phyloP scores from a whole-genome alignment of 2,797 vertebrate genomes.

The Enteromius treurensis region DNA sequence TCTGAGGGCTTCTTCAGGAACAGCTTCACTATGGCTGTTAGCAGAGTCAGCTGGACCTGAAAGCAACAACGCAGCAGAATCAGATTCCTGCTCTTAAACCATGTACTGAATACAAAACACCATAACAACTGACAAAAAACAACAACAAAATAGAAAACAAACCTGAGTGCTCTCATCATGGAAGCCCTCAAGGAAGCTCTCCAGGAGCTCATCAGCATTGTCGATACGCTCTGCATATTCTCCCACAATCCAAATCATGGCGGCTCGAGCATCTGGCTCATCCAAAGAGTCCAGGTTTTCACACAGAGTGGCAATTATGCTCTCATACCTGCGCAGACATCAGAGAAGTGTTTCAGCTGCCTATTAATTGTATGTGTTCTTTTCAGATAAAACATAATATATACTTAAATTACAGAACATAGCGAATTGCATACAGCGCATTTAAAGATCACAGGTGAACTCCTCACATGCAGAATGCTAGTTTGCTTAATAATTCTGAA shows the following conservation, averaged over 20 bases:
- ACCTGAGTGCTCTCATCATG: slow-evolving; percentile 99
- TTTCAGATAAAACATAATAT: neutral
- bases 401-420: neutral
- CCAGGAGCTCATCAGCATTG: slow-evolving; percentile 95
- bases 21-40: slow-evolving; percentile 96
- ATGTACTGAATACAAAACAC: neutral
- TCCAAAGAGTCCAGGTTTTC: slow-evolving; percentile 98
- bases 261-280: slow-evolving; percentile 94
- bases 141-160: neutral
- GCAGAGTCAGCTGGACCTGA: slow-evolving; percentile 94
- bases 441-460: neutral
- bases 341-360: neutral
- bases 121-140: neutral
- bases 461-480: neutral
- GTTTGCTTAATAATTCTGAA: neutral
- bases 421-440: neutral
- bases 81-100: neutral
- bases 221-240: slow-evolving; percentile 98
- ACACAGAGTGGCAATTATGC: slow-evolving; percentile 97
- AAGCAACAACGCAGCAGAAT: slow-evolving; percentile 1
- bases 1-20: slow-evolving; percentile 98
- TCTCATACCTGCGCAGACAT: slow-evolving; percentile 86
- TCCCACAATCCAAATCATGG: slow-evolving; percentile 99
- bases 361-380: neutral
- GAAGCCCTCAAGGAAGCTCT: slow-evolving; percentile 98